Evolutionary conservation across 2,797 vertebrate species (phyloP), one percentile per base, ranked within the genome.

Genomic region (Lindbergichthys nudifrons): DNA sequence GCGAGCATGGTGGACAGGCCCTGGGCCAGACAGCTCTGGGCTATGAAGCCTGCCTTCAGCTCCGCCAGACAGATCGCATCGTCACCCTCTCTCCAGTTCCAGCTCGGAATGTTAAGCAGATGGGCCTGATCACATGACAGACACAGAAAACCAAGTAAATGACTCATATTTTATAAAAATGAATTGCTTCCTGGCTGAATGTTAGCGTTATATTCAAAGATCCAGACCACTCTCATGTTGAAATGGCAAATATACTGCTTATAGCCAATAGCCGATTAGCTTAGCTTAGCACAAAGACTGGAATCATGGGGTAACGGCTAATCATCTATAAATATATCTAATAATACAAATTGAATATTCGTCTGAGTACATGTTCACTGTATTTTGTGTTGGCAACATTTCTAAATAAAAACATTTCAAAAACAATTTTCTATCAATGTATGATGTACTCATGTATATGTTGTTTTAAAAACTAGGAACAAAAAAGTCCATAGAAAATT

Each of bases 1-100:
- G 98, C 98, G 73, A 99, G 95, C 98, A 99, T 99, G 60, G 98
- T 99, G 83, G 98, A 99, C 94, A 99, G 97, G 93, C 98, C 98
- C 43, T 98, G 98, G 84, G 98, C 98, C 95, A 99, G 95, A 95
- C 98, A 99, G 94, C 98, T 99, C 94, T 99, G 98, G 90, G 98
- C 98, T 88, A 99, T 99, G 93, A 99, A 99, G 82, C 98, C 98
- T 79, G 99, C 96, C 93, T 99, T 99, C 84, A 99, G 95, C 91
- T 99, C 98, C 6, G 98, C 98, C 65, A 99, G 95, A 93, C 98
- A 99, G 88, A 99, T 99, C 82, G 98, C 98, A 92, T 99, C 98
- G 92, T 99, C 98, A 10, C 98, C 98, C 89, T 99, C 98, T 88
- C 96, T 99, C 97, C 98, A 99, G 91, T 98, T 99, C 98, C 98